These are phyloP conservation scores for Myopa testacea DNA, from an alignment of 2,888 invertebrate species.

Conservation along the genomic window DNA sequence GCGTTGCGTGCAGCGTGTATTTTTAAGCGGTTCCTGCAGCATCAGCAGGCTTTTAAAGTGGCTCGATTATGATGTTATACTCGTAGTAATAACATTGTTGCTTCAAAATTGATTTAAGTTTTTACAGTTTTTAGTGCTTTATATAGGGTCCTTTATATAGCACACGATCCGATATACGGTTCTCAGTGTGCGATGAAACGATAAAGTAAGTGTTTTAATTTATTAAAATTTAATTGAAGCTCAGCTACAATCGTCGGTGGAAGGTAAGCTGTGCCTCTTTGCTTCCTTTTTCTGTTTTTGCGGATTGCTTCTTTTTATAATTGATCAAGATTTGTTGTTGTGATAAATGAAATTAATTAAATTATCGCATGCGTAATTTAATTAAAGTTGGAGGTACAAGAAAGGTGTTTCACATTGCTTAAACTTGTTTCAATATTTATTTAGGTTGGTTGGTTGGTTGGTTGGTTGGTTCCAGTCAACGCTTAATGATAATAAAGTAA, in stretches of 20 bases:
- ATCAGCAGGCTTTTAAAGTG: no score
- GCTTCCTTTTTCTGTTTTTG: background rate
- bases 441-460: background rate
- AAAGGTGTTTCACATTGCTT: background rate
- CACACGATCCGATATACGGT: background rate
- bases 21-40: background rate
- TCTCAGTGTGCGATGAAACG: background rate
- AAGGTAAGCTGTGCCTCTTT: background rate
- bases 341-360: slow-evolving; percentile 24
- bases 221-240: slow-evolving; percentile 32
- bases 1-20: background rate
- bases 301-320: background rate
- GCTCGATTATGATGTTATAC: slow-evolving; percentile 28
- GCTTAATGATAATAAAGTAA: background rate
- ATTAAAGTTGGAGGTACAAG: background rate
- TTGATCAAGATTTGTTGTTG: slow-evolving; percentile 18
- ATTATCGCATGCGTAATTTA: slow-evolving; percentile 30
- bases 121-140: background rate
- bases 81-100: slow-evolving; percentile 16
- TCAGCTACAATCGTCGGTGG: background rate
- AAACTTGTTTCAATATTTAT: slow-evolving; percentile 17
- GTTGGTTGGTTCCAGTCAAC: background rate
- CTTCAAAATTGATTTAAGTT: background rate
- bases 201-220: background rate
- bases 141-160: no score